Evolutionary conservation across 2,797 vertebrate species (phyloP), one percentile per base, ranked within the genome.

Genomic region (Melanotaenia parkinsoni): DNA sequence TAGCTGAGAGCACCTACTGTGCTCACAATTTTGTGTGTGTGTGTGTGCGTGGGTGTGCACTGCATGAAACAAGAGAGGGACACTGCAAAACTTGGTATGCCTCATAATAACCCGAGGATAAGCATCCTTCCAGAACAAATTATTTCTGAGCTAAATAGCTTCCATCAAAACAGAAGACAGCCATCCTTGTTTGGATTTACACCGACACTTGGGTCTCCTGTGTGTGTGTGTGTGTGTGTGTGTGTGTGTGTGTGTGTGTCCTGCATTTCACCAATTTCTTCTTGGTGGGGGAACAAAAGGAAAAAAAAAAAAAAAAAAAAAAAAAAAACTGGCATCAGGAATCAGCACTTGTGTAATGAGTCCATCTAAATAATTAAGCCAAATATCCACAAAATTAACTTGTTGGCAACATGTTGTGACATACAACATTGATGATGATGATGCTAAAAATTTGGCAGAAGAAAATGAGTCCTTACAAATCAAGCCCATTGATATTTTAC

Each of bases 51-150:
- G 32, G 22, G 5, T 45, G 58, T 16, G 7, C 28, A 63, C 35
- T 58, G 51, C 14, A 32, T 71, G 40, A 81, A 64, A 74, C 74
- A 72, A 73, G 40, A 67, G 67, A 63, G 72, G 58, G 59, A 78
- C 63, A 32, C 56, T 45, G 56, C 51, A 67, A 58, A 71, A 72
- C 66, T 73, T 30, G 26, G 51, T 64, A 72, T 64, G 72, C 79
- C 76, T 84, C 86, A 86, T 74, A 87, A 88, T 82, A 86, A 81
- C 86, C 76, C 26, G 66, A 75, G 81, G 86, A 90, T 26, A 71
- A 74, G 77, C 77, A 22, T 81, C 73, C 71, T 84, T 88, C 69
- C 61, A 76, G 69, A 88, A 67, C 71, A 84, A 86, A 87, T 86
- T 74, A 86, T 92, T 86, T 85, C 62, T 51, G 50, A 78, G 70